phyloP scores from a whole-genome alignment of 2,113 vertebrate genomes.

The Ifrita kowaldi region DNA sequence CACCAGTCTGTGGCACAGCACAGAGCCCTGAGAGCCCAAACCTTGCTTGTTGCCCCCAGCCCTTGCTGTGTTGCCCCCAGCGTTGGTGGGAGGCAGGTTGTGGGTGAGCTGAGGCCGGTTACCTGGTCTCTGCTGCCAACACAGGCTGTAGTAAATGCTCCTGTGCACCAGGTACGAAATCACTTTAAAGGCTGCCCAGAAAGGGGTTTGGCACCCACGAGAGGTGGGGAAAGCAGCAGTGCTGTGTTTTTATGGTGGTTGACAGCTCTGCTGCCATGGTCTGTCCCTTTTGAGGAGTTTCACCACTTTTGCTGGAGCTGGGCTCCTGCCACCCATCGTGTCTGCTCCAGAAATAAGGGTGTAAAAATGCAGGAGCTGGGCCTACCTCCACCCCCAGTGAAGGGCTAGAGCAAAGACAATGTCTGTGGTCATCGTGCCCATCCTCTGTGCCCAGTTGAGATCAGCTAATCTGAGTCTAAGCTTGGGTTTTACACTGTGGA shows the following conservation, averaged over 20 bases:
- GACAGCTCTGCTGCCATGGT: neutral
- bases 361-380: neutral
- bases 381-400: neutral
- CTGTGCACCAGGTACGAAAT: neutral
- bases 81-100: neutral
- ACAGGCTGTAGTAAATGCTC: neutral
- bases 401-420: neutral
- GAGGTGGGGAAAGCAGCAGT: neutral
- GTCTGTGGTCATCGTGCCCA: neutral
- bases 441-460: neutral
- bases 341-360: neutral
- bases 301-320: neutral
- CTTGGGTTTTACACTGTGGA: neutral
- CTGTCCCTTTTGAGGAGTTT: neutral
- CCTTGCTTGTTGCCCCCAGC: neutral
- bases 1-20: neutral
- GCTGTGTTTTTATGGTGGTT: neutral
- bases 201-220: neutral
- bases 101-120: too few species aligned
- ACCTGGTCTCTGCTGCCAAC: neutral
- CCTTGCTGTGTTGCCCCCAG: neutral
- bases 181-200: neutral
- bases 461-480: neutral
- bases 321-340: accelerated
- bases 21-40: neutral